Conservation (phyloP, 2,888 invertebrate species). For the Drosophila vallismaia region DNA sequence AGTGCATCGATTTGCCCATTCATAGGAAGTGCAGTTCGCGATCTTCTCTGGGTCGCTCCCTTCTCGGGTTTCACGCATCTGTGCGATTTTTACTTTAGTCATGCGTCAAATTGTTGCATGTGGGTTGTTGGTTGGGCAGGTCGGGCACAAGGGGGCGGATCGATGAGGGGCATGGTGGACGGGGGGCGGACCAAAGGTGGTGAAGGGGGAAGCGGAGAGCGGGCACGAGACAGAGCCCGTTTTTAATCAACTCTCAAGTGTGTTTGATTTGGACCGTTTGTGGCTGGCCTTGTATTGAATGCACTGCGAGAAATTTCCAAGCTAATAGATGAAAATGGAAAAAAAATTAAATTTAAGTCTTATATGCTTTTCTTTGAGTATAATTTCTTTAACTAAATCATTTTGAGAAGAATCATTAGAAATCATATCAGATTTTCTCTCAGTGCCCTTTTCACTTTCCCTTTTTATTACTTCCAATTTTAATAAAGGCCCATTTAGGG, state of each 20-base stretch:
- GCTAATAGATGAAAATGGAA: neutral
- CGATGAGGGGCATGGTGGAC: slow-evolving; percentile 2
- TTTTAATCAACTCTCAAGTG: slow-evolving; percentile 75
- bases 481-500: slow-evolving; percentile 75
- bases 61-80: slow-evolving; percentile 62
- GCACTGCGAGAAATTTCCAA: slow-evolving; percentile 1
- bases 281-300: slow-evolving; percentile 41
- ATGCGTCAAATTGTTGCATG: slow-evolving; percentile 76
- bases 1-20: slow-evolving; percentile 18
- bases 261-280: slow-evolving; percentile 73
- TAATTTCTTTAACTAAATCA: no score
- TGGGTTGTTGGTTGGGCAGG: slow-evolving; percentile 43
- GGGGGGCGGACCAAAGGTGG: neutral
- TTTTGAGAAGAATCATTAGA: no score
- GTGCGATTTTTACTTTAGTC: slow-evolving; percentile 63
- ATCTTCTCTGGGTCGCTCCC: slow-evolving; percentile 32
- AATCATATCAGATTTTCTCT: neutral
- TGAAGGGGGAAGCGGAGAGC: slow-evolving; percentile 8
- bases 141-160: slow-evolving; percentile 10
- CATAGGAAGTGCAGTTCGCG: slow-evolving; percentile 25
- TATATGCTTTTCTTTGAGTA: neutral
- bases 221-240: slow-evolving; percentile 33
- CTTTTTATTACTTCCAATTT: slow-evolving; percentile 78
- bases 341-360: neutral
- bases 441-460: slow-evolving; percentile 50